Percentiles rank a stretch among this genome's conserved stretches.
Evolutionary conservation across 2,888 invertebrate species (phyloP).

Genomic region (Dicyrtomina minuta): DNA sequence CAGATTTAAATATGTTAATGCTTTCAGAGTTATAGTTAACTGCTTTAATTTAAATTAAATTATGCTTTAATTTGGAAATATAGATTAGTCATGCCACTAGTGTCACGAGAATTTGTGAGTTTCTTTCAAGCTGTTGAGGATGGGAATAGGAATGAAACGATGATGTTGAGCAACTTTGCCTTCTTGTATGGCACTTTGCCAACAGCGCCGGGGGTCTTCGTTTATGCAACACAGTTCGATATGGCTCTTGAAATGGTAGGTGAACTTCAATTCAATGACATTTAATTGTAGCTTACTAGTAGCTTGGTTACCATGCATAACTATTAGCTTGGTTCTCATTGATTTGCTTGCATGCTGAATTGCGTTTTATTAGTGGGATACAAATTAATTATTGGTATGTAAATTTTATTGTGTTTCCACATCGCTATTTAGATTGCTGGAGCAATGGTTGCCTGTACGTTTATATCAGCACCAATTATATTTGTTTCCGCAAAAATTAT

Average conservation of each 20-base stretch:
- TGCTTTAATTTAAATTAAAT: not conserved
- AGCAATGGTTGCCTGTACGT: conserved; percentile 91
- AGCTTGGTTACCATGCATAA: too few relatives aligned
- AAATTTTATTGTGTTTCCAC: too few relatives aligned
- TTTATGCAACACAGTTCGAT: conserved; percentile 85
- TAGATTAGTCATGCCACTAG: conserved; percentile 77
- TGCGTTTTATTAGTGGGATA: too few relatives aligned
- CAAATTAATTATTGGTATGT: too few relatives aligned
- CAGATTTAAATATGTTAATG: too few relatives aligned
- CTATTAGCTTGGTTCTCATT: not conserved
- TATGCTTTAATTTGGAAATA: too few relatives aligned
- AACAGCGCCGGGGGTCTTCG: conserved; percentile 92
- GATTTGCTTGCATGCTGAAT: not conserved
- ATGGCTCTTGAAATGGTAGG: conserved; percentile 81
- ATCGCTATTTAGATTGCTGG: conserved; percentile 78
- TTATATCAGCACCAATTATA: conserved; percentile 91
- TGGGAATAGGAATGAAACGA: conserved; percentile 73
- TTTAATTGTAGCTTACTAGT: too few relatives aligned
- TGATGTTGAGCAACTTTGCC: conserved; percentile 84
- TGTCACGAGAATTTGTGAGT: conserved; percentile 82
- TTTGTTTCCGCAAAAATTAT: conserved; percentile 93
- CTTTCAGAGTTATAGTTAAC: not conserved
- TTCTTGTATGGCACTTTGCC: conserved; percentile 96
- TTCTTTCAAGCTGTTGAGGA: conserved; percentile 63
- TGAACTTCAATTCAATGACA: too few relatives aligned